Base-by-base conservation (phyloP, 1,140 invertebrate genomes). In the Hirudo medicinalis region DNA sequence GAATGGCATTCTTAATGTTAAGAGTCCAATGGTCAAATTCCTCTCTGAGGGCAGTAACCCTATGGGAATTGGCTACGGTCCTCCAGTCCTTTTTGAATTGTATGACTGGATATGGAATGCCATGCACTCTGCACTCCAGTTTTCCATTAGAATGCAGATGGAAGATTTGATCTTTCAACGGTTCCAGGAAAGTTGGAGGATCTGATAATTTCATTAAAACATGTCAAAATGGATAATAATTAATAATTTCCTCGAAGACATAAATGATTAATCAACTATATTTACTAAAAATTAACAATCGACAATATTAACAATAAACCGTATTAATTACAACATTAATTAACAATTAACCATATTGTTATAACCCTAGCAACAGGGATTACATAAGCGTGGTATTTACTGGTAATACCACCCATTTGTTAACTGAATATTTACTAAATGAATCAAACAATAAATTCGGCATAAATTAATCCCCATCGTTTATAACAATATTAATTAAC, bases 61-160 rank as follows among this genome's bases (percentile, higher is more conserved):
- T 72, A 15, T 78, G 75, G 0, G 78, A 78, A 40, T 79, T 77
- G 11, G 77, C 67, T 13, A 82, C 66, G 0, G 78, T 76, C 20
- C 76, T 75, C 75, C 78, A 79, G 70, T 81, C 80, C 57, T 95
- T 97, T 67, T 95, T 97, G 82, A 90, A 95, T 91, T 92, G 97
- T n/a, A 99, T 87, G 74, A 93, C 91, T 0, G 95, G 94, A 76
- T 89, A 88, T 0, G 95, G 95, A 71, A 91, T 87, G 17, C 94
- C 95, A 36, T 88, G 88, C 57, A 97, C 87, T 68, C 89, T 85
- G 57, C 93, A 94, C 78, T 90, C 89, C 43, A 98, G 83, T 67
- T 87, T 85, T 6, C 88, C 89, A 67, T 85, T 86, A 71, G 87
- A 87, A 60, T 91, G 76, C 29, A 75, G 75, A 27, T 75, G 72